Percentiles rank a stretch among this genome's conserved stretches.
Evolutionary conservation across 2,113 vertebrate species (phyloP).

Genomic region (Oophaga pumilio): DNA sequence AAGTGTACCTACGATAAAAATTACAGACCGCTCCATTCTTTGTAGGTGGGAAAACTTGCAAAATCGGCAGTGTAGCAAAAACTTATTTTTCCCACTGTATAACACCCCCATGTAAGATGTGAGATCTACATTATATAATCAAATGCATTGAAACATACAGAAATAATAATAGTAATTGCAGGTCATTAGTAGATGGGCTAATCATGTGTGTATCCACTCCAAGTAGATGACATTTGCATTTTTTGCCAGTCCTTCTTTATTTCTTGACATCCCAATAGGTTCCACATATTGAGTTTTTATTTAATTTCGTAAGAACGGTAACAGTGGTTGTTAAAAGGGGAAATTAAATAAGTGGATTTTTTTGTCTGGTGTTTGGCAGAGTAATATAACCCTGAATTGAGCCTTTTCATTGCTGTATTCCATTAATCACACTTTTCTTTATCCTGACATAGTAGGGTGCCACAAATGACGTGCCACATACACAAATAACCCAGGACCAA

Average conservation of each 20-base stretch:
- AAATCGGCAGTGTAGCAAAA: too few relatives aligned
- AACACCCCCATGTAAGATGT: background rate
- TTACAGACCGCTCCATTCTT: too few relatives aligned
- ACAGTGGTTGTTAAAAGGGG: background rate
- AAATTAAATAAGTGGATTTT: conserved; percentile 15
- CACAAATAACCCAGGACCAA: conserved; percentile 38
- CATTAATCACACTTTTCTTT: conserved; percentile 41
- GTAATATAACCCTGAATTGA: background rate
- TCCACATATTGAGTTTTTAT: conserved; percentile 14
- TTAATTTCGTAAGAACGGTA: conserved; percentile 11
- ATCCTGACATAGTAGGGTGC: conserved; percentile 37
- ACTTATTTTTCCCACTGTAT: too few relatives aligned
- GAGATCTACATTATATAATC: background rate
- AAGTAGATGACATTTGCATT: background rate
- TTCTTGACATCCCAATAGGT: background rate
- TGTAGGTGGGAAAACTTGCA: too few relatives aligned
- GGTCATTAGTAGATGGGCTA: background rate
- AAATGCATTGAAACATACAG: background rate
- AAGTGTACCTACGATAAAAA: too few relatives aligned
- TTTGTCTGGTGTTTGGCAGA: conserved; percentile 28
- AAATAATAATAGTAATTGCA: background rate
- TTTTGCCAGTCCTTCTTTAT: background rate
- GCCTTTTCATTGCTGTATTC: conserved; percentile 24
- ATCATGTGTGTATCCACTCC: background rate
- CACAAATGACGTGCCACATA: background rate